Evolutionary conservation across 2,113 vertebrate genomes (phyloP).

Genomic region (Ifrita kowaldi): DNA sequence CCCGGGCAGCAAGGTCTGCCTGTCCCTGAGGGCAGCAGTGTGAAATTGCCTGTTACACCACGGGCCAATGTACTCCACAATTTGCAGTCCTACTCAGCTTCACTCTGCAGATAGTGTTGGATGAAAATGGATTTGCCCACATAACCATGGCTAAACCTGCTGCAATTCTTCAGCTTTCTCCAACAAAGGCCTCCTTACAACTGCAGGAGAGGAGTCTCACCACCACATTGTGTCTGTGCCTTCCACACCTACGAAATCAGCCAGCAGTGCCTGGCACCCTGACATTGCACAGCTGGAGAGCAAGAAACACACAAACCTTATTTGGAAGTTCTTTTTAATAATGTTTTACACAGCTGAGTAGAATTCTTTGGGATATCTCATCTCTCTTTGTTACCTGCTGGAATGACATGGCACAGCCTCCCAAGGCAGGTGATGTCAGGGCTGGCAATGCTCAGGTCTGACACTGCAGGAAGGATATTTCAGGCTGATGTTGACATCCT

Average conservation of each 20-base stretch:
- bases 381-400: background rate
- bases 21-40: background rate
- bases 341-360: background rate
- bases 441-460: background rate
- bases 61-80: rapidly evolving
- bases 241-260: rapidly evolving
- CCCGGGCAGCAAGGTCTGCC: background rate
- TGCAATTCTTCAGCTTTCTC: background rate
- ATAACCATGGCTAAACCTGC: background rate
- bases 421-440: slow-evolving; percentile 20
- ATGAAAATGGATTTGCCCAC: background rate
- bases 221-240: background rate
- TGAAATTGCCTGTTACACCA: background rate
- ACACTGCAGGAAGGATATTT: background rate
- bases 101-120: background rate
- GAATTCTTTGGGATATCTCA: background rate
- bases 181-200: background rate
- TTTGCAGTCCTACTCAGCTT: background rate
- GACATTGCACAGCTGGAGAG: background rate
- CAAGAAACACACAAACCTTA: background rate
- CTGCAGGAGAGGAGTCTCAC: background rate
- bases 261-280: background rate
- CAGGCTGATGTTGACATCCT: background rate
- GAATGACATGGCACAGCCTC: background rate
- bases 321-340: background rate